Evolutionary conservation across 1,140 invertebrate genomes (phyloP), one percentile per base, ranked within the genome.

Genomic region (Hestina assimilis): DNA sequence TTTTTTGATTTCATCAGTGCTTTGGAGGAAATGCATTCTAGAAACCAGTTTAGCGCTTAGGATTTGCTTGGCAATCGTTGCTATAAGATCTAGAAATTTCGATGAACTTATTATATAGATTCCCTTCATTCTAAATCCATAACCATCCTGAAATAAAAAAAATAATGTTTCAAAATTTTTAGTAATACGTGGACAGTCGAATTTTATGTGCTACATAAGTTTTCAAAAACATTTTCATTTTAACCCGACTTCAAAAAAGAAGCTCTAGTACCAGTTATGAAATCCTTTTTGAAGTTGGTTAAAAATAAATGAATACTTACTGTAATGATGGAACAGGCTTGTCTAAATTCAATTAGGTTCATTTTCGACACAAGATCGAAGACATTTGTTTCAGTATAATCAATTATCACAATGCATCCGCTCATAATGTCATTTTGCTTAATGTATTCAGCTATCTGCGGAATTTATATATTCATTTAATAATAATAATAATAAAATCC

Each of bases 61-160:
- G 3, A 59, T 31, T 33, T 64, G 66, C 24, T 69, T 69, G 0
- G 64, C 2, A 14, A 66, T 51, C 5, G 47, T 21, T 1, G 69
- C 43, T 7, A 73, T 29, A 6, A 43, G 35, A 15, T 69, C 66
- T 2, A 73, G 38, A 1, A 63, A 7, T 29, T 63, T 76, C 0
- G 68, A 76, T 5, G 54, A 15, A 4, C 57, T 48, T 11, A 76
- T 15, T 8, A 76, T 46, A 23, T 76, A 63, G 15, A 75, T 65
- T 1, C 52, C 63, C 42, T 68, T 66, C 15, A 75, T 41, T 48
- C 59, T 62, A 51, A 72, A 57, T 1, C 64, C 67, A 20, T 52
- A 75, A 1, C 66, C 69, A 46, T 72, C 64, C 72, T 75, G 57
- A 0, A 58, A 70, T n/a, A n/a, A n/a, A n/a, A n/a, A n/a, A n/a